Percentiles rank a stretch among this genome's conserved stretches.
Conservation (phyloP, 2,797 vertebrate genomes). For the Melanotaenia maccullochi region DNA sequence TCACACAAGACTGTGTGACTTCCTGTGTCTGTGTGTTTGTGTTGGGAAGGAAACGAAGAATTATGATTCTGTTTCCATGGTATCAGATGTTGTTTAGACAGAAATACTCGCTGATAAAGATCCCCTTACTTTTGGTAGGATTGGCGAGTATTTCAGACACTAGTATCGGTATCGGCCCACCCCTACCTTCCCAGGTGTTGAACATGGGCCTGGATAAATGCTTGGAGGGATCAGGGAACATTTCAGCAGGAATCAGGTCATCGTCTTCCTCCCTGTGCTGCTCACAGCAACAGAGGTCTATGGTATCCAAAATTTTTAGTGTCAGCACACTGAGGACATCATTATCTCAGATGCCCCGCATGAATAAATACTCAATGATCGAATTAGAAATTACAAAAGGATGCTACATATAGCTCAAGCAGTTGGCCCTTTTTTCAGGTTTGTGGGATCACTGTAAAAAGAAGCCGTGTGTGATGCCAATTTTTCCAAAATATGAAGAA, state of each 20-base stretch:
- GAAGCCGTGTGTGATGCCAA: neutral
- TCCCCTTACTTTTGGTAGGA: no score
- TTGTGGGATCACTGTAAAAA: neutral
- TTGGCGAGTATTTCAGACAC: no score
- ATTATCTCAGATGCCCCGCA: slow-evolving; percentile 1
- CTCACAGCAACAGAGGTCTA: neutral
- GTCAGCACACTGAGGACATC: neutral
- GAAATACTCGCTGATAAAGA: no score
- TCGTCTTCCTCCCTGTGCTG: neutral
- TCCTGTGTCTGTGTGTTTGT: no score
- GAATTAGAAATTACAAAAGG: slow-evolving; percentile 1
- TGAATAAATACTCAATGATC: neutral
- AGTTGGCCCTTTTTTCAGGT: neutral
- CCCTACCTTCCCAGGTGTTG: neutral
- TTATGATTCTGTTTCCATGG: no score
- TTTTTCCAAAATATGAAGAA: slow-evolving; percentile 2
- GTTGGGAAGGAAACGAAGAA: no score
- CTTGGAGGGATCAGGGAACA: no score
- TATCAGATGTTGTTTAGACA: no score
- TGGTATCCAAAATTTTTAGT: neutral
- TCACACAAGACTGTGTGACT: no score
- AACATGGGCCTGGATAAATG: neutral
- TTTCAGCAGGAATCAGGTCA: neutral
- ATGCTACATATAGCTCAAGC: neutral
- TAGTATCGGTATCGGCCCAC: no score